These are phyloP conservation scores for Haliclystus octoradiatus DNA, from an alignment of 30 jellyfish, hydroid and myxozoan genomes.

Conservation along the genomic window DNA sequence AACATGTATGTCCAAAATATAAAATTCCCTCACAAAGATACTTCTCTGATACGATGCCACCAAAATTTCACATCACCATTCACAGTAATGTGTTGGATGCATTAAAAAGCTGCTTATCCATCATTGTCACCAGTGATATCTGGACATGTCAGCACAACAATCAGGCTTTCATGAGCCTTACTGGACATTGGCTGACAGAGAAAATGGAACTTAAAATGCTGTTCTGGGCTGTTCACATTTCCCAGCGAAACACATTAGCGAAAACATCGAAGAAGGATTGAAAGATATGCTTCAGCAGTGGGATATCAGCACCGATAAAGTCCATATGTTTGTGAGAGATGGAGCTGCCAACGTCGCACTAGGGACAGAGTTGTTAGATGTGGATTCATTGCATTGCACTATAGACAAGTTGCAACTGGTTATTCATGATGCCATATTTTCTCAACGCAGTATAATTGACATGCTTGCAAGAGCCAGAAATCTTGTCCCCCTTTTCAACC, in stretches of 20 bases:
- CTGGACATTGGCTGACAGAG: too few species aligned
- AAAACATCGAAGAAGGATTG: constrained; percentile 25
- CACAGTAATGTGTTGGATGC: too few species aligned
- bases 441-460: constrained; percentile 32
- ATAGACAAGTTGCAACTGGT: constrained; percentile 31
- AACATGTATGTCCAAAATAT: too few species aligned
- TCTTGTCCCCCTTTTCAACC: constrained; percentile 51
- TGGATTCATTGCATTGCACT: constrained; percentile 38
- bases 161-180: too few species aligned
- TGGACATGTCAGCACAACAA: too few species aligned
- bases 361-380: constrained; percentile 31
- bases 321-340: constrained; percentile 60
- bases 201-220: too few species aligned
- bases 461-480: constrained; percentile 36
- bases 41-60: too few species aligned
- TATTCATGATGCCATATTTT: constrained; percentile 22
- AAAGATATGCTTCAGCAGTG: constrained; percentile 26
- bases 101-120: too few species aligned
- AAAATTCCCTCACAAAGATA: too few species aligned
- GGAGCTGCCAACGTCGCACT: constrained; percentile 55
- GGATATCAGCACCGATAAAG: constrained; percentile 27
- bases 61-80: too few species aligned
- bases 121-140: too few species aligned
- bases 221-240: too few species aligned
- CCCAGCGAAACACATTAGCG: constrained; percentile 42